Conservation (phyloP, 2,797 vertebrate genomes). For the Bryconaethiops microstoma region DNA sequence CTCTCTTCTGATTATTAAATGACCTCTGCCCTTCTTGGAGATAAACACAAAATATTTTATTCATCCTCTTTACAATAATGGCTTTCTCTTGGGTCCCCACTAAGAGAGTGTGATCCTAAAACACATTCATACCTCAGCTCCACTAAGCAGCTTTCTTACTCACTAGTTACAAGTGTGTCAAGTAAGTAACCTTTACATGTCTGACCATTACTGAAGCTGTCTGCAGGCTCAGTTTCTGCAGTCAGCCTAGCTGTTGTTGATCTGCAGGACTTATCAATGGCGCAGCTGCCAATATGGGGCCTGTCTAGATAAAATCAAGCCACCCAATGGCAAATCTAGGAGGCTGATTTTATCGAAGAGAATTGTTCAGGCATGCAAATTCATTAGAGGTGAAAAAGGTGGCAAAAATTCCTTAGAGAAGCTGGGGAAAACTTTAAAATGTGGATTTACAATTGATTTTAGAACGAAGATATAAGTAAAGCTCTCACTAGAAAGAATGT, state of each 20-base stretch:
- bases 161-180: not conserved
- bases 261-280: not conserved
- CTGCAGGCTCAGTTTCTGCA: not conserved
- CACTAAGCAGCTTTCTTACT: not conserved
- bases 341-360: conserved; percentile 3
- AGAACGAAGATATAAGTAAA: too few relatives aligned
- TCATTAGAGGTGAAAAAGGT: too few relatives aligned
- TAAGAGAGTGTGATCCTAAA: not conserved
- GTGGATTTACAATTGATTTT: too few relatives aligned
- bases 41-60: too few relatives aligned
- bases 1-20: too few relatives aligned
- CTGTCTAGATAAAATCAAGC: conserved; percentile 4
- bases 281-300: not conserved
- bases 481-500: too few relatives aligned
- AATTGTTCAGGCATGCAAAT: not conserved
- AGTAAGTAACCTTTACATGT: not conserved
- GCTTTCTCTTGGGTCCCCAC: not conserved
- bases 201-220: not conserved
- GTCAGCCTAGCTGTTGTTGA: not conserved
- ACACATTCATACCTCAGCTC: not conserved
- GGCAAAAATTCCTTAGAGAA: too few relatives aligned
- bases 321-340: not conserved
- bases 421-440: too few relatives aligned
- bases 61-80: too few relatives aligned
- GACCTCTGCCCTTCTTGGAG: too few relatives aligned